Conservation (phyloP, 2,797 vertebrate genomes). For the Tragelaphus eurycerus region DNA sequence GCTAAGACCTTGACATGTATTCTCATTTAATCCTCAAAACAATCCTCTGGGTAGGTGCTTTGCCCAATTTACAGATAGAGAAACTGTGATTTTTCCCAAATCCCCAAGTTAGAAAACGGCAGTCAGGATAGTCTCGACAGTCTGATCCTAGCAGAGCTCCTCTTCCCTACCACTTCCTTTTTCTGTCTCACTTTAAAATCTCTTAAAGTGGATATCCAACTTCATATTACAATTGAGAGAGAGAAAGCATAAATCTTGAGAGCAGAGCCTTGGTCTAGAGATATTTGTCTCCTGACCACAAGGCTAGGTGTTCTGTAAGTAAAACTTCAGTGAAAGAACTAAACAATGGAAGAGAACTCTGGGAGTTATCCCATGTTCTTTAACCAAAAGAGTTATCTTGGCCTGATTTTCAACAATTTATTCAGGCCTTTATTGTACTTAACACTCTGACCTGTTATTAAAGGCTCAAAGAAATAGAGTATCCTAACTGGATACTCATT, state of each 20-base stretch:
- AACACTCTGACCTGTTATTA: background rate
- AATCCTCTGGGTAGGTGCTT: background rate
- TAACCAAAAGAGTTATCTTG: background rate
- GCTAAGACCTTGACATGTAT: background rate
- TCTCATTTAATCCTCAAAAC: background rate
- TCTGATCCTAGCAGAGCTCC: background rate
- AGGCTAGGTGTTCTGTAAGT: background rate
- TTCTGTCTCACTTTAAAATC: background rate
- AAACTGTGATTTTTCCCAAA: background rate
- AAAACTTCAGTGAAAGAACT: background rate
- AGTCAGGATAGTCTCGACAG: background rate
- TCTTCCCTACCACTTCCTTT: background rate
- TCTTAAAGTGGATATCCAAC: background rate
- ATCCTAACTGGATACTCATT: background rate
- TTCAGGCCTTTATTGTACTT: background rate
- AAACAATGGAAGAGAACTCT: background rate
- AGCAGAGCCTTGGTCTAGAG: background rate
- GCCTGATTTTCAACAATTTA: conserved; percentile 16
- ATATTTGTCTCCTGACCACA: background rate
- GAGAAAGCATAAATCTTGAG: background rate
- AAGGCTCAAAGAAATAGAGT: background rate
- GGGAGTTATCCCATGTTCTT: background rate
- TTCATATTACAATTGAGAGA: background rate
- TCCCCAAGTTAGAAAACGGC: background rate
- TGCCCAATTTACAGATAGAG: background rate